These are phyloP conservation scores for Phylloscopus trochilus DNA, from an alignment of 2,113 vertebrate genomes.

Conservation along the genomic window DNA sequence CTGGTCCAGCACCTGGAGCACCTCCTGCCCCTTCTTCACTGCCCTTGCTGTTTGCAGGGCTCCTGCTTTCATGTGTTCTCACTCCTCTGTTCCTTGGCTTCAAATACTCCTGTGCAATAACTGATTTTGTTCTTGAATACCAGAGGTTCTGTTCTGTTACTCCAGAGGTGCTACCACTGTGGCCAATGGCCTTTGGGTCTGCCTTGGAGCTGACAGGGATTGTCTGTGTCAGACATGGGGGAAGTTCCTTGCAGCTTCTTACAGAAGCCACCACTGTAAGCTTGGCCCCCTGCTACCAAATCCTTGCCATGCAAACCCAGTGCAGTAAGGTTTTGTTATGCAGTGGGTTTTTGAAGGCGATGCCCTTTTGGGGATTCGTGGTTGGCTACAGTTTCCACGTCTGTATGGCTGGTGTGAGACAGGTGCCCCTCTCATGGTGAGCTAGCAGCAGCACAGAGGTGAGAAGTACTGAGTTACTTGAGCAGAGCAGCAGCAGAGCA, in stretches of 20 bases:
- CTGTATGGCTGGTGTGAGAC: not conserved
- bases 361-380: not conserved
- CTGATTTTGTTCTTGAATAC: not conserved
- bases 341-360: not conserved
- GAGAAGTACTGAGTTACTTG: not conserved
- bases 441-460: not conserved
- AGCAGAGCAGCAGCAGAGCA: not conserved
- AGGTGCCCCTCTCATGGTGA: not conserved
- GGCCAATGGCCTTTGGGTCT: not conserved
- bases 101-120: not conserved
- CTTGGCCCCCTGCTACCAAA: not conserved
- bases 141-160: too few species aligned
- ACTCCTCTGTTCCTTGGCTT: not conserved
- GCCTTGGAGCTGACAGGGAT: not conserved
- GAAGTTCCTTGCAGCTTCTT: not conserved
- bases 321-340: not conserved
- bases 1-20: not conserved
- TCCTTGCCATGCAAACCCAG: not conserved
- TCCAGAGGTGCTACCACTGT: not conserved
- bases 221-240: rapidly evolving
- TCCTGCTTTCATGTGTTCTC: not conserved
- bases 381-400: too few species aligned
- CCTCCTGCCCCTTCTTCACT: not conserved
- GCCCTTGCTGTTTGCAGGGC: not conserved
- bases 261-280: not conserved